Evolutionary conservation across 2,113 vertebrate genomes (phyloP).

Genomic region (Entelurus aequoreus): DNA sequence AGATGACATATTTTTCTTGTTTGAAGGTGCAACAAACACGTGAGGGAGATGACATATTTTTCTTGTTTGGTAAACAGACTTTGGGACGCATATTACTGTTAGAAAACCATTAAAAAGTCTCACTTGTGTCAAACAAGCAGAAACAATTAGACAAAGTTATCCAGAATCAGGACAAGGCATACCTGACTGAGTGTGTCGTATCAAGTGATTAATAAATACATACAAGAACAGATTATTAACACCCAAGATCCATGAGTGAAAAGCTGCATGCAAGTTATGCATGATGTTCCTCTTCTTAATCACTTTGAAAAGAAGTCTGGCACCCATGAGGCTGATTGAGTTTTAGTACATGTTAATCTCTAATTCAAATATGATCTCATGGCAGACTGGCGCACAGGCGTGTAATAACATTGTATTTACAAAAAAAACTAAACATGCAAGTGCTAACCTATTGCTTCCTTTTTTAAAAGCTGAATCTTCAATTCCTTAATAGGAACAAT

Average conservation of each 20-base stretch:
- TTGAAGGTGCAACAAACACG: too few species aligned
- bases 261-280: constrained; percentile 55
- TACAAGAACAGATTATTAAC: constrained; percentile 38
- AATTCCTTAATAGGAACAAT: too few species aligned
- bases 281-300: constrained; percentile 61
- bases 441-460: too few species aligned
- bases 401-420: constrained; percentile 74
- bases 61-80: too few species aligned
- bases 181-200: constrained; percentile 33
- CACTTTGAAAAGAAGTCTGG: constrained; percentile 59
- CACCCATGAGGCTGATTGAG: constrained; percentile 64
- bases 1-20: too few species aligned
- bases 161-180: constrained; percentile 33
- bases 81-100: too few species aligned
- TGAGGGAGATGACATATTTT: too few species aligned
- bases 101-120: too few species aligned
- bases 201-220: constrained; percentile 53
- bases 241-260: constrained; percentile 47
- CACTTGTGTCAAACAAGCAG: background rate
- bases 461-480: too few species aligned
- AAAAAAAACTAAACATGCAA: constrained; percentile 38
- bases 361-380: constrained; percentile 66
- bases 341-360: constrained; percentile 66
- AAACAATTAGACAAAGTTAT: constrained; percentile 37
- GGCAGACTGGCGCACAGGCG: constrained; percentile 60